These are phyloP conservation scores for Drosophila pegasa DNA, from an alignment of 2,888 invertebrate species.

Conservation along the genomic window DNA sequence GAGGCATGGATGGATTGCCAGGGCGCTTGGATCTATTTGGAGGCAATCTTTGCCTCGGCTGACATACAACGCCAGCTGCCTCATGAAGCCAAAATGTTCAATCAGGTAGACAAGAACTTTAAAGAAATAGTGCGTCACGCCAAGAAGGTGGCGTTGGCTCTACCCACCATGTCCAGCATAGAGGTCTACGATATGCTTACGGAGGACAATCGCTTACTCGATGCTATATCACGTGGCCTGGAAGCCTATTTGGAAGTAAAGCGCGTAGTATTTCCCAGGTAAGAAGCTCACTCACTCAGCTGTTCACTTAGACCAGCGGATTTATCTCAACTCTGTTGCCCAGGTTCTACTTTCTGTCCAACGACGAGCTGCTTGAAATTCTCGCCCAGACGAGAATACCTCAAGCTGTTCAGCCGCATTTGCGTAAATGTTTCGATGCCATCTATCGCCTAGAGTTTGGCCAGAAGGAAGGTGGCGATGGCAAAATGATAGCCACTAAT, in stretches of 20 bases:
- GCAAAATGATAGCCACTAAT: slow-evolving; percentile 88
- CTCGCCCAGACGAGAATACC: slow-evolving; percentile 96
- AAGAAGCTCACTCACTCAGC: not conserved
- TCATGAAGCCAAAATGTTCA: slow-evolving; percentile 94
- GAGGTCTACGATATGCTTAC: slow-evolving; percentile 89
- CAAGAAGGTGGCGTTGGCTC: slow-evolving; percentile 92
- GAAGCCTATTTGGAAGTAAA: slow-evolving; percentile 96
- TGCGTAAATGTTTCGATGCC: slow-evolving; percentile 95
- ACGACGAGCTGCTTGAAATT: slow-evolving; percentile 95
- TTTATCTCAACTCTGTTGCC: too few species aligned
- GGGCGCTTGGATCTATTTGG: slow-evolving; percentile 96
- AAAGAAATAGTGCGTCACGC: slow-evolving; percentile 94
- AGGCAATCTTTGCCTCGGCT: slow-evolving; percentile 97
- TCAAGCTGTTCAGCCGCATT: slow-evolving; percentile 94
- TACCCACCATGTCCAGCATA: slow-evolving; percentile 91
- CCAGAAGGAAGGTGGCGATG: slow-evolving; percentile 87
- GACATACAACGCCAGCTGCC: slow-evolving; percentile 97
- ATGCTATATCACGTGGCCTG: slow-evolving; percentile 95
- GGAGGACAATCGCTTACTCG: slow-evolving; percentile 91
- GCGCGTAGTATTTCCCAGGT: slow-evolving; percentile 92
- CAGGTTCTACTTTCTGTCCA: slow-evolving; percentile 94
- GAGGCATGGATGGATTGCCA: slow-evolving; percentile 96
- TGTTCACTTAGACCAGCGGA: not conserved
- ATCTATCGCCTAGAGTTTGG: slow-evolving; percentile 92
- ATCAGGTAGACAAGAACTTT: slow-evolving; percentile 94